Base-by-base conservation (phyloP, 1,140 invertebrate species). In the Physella acuta region DNA sequence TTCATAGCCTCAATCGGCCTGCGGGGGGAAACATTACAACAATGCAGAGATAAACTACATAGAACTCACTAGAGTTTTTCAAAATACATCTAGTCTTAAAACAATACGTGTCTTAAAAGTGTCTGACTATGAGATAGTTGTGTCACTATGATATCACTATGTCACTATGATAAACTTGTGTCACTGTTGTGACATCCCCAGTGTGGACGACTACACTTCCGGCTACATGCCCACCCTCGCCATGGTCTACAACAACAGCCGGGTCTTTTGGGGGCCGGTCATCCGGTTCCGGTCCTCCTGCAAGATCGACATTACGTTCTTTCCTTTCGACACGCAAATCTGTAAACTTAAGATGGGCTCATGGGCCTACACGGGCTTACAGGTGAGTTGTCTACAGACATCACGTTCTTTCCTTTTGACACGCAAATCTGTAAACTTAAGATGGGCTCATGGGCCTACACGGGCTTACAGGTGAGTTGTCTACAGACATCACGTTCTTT, bases 401-500 rank as follows among this genome's bases (percentile, higher is more conserved):
- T 99, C 86, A 98, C 95, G 71, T 99, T 94, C 94, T 98, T 99
- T 88, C 97, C 97, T 63, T 99, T 98, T 87, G 97, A 99, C 86
- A 95, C 98, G 86, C 96, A 99, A 87, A 91, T 92, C 78, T 99
- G 95, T 87, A 92, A 95, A 83, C 94, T 99, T 91, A 99, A 86
- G 71, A 71, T 86, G 31, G 82, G 82, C 8, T 84, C 84, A 0
- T 86, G 85, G 84, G 80, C 82, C 3, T 84, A 84, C 70, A 79
- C 82, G 60, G 80, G 78, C 14, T 74, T 71, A 26, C 76, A 80
- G 74, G 76, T 79, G 67, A 24, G 55, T 26, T n/a, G n/a, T n/a
- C n/a, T n/a, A n/a, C n/a, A n/a, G 96, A 99, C 88, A 98, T 99
- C 86, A 98, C 95, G 71, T 99, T 94, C 94, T 98, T 99, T 88